These are phyloP conservation scores for Gasterosteus aculeatus DNA, from an alignment of 2,113 vertebrate genomes.

Conservation along the genomic window DNA sequence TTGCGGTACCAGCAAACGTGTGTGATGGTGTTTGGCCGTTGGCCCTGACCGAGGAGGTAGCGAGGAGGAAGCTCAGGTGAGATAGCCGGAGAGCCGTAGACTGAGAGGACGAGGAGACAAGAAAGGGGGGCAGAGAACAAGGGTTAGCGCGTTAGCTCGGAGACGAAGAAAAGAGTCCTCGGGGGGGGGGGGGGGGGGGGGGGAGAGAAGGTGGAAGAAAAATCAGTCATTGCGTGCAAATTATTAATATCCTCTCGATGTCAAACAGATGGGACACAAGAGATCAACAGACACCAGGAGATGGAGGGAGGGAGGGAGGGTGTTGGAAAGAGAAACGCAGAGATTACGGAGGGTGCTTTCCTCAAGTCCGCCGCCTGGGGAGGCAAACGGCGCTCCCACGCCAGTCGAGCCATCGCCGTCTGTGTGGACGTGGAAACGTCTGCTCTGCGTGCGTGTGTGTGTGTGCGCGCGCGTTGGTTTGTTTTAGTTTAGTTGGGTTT, in stretches of 20 bases:
- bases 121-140: conserved; percentile 24
- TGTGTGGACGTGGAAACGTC: neutral
- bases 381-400: neutral
- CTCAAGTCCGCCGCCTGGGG: neutral
- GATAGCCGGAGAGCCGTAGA: conserved; percentile 85
- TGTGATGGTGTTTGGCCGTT: conserved; percentile 93
- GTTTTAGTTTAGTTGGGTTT: no score
- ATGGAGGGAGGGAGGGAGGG: neutral
- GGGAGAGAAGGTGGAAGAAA: conserved; percentile 34
- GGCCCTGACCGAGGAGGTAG: conserved; percentile 90
- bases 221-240: conserved; percentile 2
- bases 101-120: conserved; percentile 73
- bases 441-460: neutral
- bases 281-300: conserved; percentile 4
- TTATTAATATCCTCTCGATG: neutral
- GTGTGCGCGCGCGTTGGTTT: conserved; percentile 13
- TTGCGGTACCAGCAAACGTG: conserved; percentile 96
- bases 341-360: neutral
- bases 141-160: conserved; percentile 66
- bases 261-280: neutral
- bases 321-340: conserved; percentile 11
- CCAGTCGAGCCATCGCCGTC: no score
- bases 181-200: conserved; percentile 7
- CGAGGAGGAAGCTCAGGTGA: conserved; percentile 91
- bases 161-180: conserved; percentile 22